Percentiles rank a stretch among this genome's conserved stretches.
These are phyloP conservation scores for Syngnathus rostellatus DNA, from an alignment of 2,797 vertebrate species.

Conservation along the genomic window DNA sequence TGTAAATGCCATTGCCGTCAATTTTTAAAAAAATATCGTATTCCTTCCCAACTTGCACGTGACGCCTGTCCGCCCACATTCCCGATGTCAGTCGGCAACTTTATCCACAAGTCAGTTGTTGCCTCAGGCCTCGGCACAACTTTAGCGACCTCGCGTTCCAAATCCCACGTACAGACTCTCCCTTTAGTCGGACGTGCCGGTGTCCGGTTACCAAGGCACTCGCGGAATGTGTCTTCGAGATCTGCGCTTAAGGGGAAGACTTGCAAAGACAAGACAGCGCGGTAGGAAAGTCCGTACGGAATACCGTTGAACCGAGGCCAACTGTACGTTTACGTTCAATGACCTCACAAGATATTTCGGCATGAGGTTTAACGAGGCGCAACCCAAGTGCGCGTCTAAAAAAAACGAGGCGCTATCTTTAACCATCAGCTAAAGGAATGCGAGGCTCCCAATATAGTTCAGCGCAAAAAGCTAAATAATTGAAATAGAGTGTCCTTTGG, in stretches of 20 bases:
- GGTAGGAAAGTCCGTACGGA: background rate
- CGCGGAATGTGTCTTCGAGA: background rate
- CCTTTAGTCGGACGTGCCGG: background rate
- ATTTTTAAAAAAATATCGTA: background rate
- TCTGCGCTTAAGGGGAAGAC: background rate
- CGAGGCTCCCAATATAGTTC: slow-evolving; percentile 44
- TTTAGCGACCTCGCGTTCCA: background rate
- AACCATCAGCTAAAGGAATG: slow-evolving; percentile 44
- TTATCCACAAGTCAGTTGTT: background rate
- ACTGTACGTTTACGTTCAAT: background rate
- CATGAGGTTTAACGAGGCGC: slow-evolving; percentile 43
- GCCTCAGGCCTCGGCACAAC: background rate
- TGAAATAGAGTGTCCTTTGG: slow-evolving; percentile 1
- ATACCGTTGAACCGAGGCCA: background rate
- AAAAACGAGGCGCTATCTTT: slow-evolving; percentile 52
- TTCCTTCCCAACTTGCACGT: background rate
- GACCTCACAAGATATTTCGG: slow-evolving; percentile 25
- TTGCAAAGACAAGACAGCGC: background rate
- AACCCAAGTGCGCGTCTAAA: slow-evolving; percentile 53
- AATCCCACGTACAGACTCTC: background rate
- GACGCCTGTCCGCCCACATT: background rate
- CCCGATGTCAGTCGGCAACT: background rate
- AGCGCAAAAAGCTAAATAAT: background rate
- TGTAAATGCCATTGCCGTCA: background rate
- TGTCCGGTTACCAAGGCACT: slow-evolving; percentile 1